Base-by-base conservation (phyloP, 2,888 invertebrate genomes). In the Nemotelus pantherinus region DNA sequence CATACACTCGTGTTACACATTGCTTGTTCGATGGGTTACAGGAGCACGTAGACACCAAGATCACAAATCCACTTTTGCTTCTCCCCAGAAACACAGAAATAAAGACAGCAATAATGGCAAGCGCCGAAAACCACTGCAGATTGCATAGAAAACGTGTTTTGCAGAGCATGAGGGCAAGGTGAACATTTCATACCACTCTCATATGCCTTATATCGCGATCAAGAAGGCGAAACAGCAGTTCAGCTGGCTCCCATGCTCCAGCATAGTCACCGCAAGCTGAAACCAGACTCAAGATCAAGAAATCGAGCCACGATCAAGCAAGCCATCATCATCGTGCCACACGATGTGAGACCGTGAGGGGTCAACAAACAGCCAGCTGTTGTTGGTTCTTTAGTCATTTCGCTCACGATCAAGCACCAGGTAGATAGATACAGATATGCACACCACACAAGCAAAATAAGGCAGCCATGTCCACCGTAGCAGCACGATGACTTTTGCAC, bases 71-170 rank as follows among this genome's bases (percentile, higher is more conserved):
- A 43, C 63, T 63, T 43, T 63, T 63, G 63, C 63, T 63, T 39
- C 25, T 25, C 25, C 25, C 25, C 25, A 25, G 25, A 25, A 25
- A 25, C 25, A 25, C 25, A 25, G 25, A 25, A 25, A 25, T 25
- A 25, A 25, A 25, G 25, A 25, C 25, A 25, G 25, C 25, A 25
- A 25, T 25, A 25, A 25, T 25, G 25, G 25, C 25, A 25, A 25
- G 25, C 25, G 25, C 25, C 25, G 25, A 25, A 25, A 25, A 25
- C 10, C 25, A 43, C 64, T 41, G 39, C 50, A 68, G 6, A 68
- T 68, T 50, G 68, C 68, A 50, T 48, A 25, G 65, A 48, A 68
- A 68, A 68, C 68, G 68, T 68, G 68, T 68, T 68, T 68, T 53
- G 9, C 68, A 48, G 39, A 25, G 44, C 68, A 68, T 68, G 50